phyloP scores from a whole-genome alignment of 2,113 vertebrate species.

The Dipodomys merriami region DNA sequence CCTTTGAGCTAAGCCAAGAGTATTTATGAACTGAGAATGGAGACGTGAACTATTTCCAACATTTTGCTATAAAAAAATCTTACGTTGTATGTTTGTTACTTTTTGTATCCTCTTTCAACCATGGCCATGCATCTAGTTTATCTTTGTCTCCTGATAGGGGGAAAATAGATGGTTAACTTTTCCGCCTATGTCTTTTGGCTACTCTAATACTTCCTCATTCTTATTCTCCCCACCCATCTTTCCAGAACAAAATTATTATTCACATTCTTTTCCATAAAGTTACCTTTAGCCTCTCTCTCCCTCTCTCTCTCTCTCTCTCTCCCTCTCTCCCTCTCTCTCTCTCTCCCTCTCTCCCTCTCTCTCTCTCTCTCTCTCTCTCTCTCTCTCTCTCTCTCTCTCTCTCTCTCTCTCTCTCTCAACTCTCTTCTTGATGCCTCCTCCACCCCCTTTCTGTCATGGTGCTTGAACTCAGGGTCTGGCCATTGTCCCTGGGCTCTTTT shows the following conservation, averaged over 20 bases:
- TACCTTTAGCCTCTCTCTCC: background rate
- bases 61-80: background rate
- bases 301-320: background rate
- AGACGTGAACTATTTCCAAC: background rate
- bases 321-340: background rate
- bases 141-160: background rate
- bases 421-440: too few species aligned
- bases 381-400: background rate
- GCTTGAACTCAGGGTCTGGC: too few species aligned
- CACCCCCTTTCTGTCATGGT: too few species aligned
- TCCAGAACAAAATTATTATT: background rate
- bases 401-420: background rate
- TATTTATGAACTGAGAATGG: background rate
- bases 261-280: slow-evolving; percentile 9
- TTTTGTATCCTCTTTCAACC: background rate
- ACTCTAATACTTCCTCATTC: slow-evolving; percentile 34
- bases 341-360: too few species aligned
- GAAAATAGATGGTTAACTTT: slow-evolving; percentile 35
- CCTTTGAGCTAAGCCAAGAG: background rate
- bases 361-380: background rate
- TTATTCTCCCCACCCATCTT: background rate
- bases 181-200: slow-evolving; percentile 2
- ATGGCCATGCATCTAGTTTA: background rate
- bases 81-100: background rate
- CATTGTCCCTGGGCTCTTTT: too few species aligned